phyloP scores from a whole-genome alignment of 2,113 vertebrate genomes.

The Hiodon tergisus region DNA sequence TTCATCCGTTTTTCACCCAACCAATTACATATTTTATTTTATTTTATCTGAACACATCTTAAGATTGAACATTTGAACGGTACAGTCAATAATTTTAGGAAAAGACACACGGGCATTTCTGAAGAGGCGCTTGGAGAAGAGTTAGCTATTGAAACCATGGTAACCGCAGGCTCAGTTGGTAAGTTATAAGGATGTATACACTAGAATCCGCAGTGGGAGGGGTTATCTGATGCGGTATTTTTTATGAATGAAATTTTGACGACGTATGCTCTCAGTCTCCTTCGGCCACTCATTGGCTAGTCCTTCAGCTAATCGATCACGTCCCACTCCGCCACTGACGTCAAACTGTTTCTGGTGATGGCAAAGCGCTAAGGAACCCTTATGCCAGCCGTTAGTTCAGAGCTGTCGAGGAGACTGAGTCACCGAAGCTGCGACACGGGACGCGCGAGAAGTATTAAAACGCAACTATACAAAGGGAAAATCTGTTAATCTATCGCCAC shows the following conservation, averaged over 20 bases:
- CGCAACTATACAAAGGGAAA: not conserved
- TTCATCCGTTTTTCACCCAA: too few species aligned
- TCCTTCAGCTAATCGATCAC: constrained; percentile 44
- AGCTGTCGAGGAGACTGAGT: constrained; percentile 24
- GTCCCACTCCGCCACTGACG: constrained; percentile 53
- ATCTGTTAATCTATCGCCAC: not conserved
- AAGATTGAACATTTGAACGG: too few species aligned
- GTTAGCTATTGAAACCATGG: not conserved
- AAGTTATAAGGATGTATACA: constrained; percentile 37
- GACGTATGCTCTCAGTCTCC: constrained; percentile 18
- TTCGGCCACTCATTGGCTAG: constrained; percentile 29
- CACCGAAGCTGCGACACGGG: constrained; percentile 1
- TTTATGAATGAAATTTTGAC: constrained; percentile 77
- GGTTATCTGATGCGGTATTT: constrained; percentile 65
- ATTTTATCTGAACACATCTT: too few species aligned
- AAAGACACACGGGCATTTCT: too few species aligned
- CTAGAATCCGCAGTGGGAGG: constrained; percentile 67
- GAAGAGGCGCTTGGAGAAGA: not conserved
- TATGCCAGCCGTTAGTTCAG: constrained; percentile 48
- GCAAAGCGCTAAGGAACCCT: constrained; percentile 40
- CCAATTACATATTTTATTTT: too few species aligned
- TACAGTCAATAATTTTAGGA: too few species aligned
- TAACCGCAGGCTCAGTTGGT: not conserved
- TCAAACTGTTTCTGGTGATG: constrained; percentile 43
- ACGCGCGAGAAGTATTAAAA: not conserved